Base-by-base conservation (phyloP, 30 jellyfish, hydroid and myxozoan species). In the Hydractinia symbiolongicarpus region DNA sequence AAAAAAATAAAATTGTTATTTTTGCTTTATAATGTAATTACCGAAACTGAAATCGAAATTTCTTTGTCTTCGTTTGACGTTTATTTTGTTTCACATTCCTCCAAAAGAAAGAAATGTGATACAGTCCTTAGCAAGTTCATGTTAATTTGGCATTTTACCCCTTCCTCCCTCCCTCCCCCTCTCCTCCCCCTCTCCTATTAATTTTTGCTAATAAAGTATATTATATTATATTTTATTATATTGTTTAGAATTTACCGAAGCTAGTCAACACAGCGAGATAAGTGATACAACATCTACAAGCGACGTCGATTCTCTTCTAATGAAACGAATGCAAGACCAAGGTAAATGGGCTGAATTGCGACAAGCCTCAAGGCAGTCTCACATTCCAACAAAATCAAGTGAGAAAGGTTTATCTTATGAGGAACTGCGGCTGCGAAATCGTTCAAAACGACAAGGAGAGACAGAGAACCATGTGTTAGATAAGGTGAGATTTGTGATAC, bases 291-390 rank as follows among this genome's bases (percentile, higher is more conserved):
- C 80, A 4, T 20, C 54, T 50, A 20, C 40, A 10, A 71, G 51
- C 8, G 80, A 71, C 9, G 9, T 9, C 58, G 80, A 71, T 20
- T 71, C 80, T 5, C 80, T 67, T 14, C 61, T 71, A 71, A 20
- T 71, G 13, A 71, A 71, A 20, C 80, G 66, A 5, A 71, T 71
- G 80, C 56, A 71, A 64, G 52, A 44, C 40, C 74, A 64, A 64
- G 4, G 19, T 13, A 64, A 64, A 13, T 64, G 74, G 74, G 74
- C 19, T 8, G 74, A 64, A 64, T 64, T 64, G 17, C 19, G 74
- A 13, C 74, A 64, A 13, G 52, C 19, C 52, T 51, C 19, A 44
- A 64, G 74, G 6, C 74, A 64, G 74, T 64, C 19, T 51, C 19
- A 64, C 2, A 6, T 51, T n/a, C 74, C 74, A n/a, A 64, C 74